phyloP scores from a whole-genome alignment of 2,797 vertebrate species.

The Hybognathus amarus region DNA sequence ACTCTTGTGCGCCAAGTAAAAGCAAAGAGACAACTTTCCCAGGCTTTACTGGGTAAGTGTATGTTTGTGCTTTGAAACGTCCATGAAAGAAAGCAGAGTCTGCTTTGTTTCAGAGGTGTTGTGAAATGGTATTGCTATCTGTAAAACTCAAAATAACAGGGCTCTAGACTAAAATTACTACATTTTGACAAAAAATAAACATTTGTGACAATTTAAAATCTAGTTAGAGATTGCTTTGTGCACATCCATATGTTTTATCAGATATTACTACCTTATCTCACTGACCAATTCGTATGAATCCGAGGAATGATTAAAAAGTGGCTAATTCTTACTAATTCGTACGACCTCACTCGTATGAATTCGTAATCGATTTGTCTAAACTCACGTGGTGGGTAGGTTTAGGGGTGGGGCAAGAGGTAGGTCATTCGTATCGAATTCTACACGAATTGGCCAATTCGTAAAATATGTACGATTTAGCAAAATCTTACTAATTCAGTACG shows the following conservation, averaged over 20 bases:
- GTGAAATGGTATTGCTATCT: not conserved
- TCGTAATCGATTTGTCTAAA: too few relatives aligned
- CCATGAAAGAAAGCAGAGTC: not conserved
- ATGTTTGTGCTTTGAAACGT: slow-evolving; percentile 10
- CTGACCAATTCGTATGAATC: too few relatives aligned
- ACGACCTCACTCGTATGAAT: too few relatives aligned
- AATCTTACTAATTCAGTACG: too few relatives aligned
- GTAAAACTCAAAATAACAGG: not conserved
- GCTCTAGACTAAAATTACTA: not conserved
- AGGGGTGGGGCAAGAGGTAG: too few relatives aligned
- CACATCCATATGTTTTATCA: not conserved
- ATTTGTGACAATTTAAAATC: not conserved
- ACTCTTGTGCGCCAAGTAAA: slow-evolving; percentile 22
- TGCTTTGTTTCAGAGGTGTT: slow-evolving; percentile 16
- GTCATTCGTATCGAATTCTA: too few relatives aligned
- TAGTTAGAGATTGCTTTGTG: not conserved
- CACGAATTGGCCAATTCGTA: too few relatives aligned
- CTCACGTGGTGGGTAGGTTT: too few relatives aligned
- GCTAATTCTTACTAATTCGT: too few relatives aligned
- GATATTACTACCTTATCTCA: too few relatives aligned
- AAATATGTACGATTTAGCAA: too few relatives aligned
- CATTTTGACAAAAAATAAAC: not conserved
- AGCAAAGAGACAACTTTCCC: slow-evolving; percentile 45
- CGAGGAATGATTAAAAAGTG: too few relatives aligned
- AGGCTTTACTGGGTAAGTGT: slow-evolving; percentile 18